phyloP scores from a whole-genome alignment of 2,797 vertebrate genomes.

The Arvicola amphibius region DNA sequence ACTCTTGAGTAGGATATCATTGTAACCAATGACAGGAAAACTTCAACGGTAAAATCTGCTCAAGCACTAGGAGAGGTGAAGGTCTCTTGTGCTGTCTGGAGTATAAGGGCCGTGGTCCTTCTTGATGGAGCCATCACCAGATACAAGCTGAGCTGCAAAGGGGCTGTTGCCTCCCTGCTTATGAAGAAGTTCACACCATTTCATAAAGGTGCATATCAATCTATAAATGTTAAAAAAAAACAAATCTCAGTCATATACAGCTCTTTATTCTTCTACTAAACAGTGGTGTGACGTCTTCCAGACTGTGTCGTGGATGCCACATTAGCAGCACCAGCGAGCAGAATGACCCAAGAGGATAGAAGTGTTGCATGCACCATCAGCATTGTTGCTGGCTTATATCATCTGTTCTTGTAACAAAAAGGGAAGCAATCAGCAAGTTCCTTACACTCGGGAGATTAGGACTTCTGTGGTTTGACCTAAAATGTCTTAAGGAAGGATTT shows the following conservation, averaged over 20 bases:
- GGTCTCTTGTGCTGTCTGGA: neutral
- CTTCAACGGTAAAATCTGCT: neutral
- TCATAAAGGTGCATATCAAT: neutral
- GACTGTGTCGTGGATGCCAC: neutral
- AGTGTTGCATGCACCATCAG: neutral
- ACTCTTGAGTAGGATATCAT: neutral
- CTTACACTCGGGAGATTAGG: constrained; percentile 76
- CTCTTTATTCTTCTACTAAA: constrained; percentile 8
- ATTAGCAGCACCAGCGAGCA: constrained; percentile 59
- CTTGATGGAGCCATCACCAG: neutral
- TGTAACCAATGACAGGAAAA: neutral
- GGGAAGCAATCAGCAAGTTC: constrained; percentile 78
- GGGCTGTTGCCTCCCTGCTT: neutral
- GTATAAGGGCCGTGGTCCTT: neutral
- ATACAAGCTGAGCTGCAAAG: neutral
- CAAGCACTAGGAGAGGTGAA: neutral
- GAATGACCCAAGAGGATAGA: constrained; percentile 31
- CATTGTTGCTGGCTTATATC: constrained; percentile 65
- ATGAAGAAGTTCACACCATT: neutral
- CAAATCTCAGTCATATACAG: neutral
- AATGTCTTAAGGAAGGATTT: constrained; percentile 68
- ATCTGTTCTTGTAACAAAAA: constrained; percentile 74
- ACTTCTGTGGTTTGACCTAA: constrained; percentile 69
- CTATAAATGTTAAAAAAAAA: constrained; percentile 10
- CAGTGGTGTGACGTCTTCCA: neutral